Evolutionary conservation across 2,113 vertebrate genomes (phyloP).

Genomic region (Bothrops jararaca): DNA sequence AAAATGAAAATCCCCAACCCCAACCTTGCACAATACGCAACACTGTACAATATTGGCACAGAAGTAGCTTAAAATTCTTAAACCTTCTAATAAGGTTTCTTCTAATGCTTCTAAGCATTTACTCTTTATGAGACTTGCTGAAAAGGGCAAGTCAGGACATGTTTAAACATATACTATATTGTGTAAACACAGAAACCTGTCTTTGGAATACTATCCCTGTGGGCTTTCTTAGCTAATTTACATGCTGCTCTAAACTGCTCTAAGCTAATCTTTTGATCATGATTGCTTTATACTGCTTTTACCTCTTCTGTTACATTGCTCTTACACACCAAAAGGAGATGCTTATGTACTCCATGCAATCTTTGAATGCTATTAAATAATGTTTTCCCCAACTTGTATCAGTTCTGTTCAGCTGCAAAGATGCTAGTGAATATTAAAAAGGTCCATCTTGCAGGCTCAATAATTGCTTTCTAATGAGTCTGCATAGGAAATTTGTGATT

Average conservation of each 20-base stretch:
- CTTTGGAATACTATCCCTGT: background rate
- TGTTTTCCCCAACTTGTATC: background rate
- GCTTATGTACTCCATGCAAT: no score
- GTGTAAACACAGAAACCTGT: background rate
- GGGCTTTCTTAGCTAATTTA: background rate
- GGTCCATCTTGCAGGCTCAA: background rate
- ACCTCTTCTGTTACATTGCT: background rate
- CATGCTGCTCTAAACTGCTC: background rate
- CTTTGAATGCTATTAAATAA: background rate
- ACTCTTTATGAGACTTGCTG: background rate
- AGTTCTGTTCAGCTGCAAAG: background rate
- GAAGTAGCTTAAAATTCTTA: background rate
- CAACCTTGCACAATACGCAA: background rate
- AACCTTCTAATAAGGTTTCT: background rate
- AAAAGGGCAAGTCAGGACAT: background rate
- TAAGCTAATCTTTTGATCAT: background rate
- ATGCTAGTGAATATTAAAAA: background rate
- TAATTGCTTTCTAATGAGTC: background rate
- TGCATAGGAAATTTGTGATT: background rate
- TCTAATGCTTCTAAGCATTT: background rate
- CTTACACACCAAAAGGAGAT: background rate
- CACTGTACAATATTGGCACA: background rate
- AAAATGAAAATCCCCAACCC: background rate
- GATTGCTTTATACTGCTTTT: background rate
- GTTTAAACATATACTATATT: background rate